Base-by-base conservation (phyloP, 2,797 vertebrate genomes). In the Rhabdomys pumilio region DNA sequence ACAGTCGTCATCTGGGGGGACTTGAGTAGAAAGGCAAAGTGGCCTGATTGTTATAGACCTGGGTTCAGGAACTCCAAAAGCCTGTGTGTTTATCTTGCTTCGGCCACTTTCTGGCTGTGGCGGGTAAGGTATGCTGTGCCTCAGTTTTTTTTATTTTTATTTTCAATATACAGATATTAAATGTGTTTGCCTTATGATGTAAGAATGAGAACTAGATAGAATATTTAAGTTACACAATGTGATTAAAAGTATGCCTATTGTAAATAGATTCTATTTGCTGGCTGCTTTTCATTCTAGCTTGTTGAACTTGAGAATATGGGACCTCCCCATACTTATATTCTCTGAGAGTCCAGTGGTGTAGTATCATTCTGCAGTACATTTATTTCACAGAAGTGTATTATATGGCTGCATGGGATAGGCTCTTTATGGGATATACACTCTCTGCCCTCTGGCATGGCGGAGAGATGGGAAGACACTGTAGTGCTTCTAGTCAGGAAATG, bases 131-230 rank as follows among this genome's bases (percentile, higher is more conserved):
- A 38, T 10, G 80, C 13, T 91, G 53, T 82, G 41, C 75, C 65
- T 95, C 41, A 3, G 38, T 90, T 89, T 38, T 22, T 31, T 92
- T 90, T 11, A 9, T 47, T 47, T 47, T 47, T 47, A 41, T 90
- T 76, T 95, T 41, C 41, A 92, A 87, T 91, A 72, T 91, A 12
- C 50, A 44, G 24, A 44, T 72, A 4, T n/a, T 50, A 80, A 69
- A 59, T 38, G 2, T 75, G 67, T 44, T 19, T 94, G 13, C 67
- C 31, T 79, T 17, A 0, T 26, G 15, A 31, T 31, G 34, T 69
- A 38, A 57, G 55, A 44, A 24, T 24, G 41, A 96, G 63, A 82
- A 73, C 63, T 75, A 29, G 67, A 57, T 72, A 31, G 84, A 24
- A 76, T 29, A 91, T 11, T 96, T 65, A 80, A 86, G 76, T 47